Conservation (phyloP, 2,113 vertebrate genomes). For the Hyperoodon ampullatus region DNA sequence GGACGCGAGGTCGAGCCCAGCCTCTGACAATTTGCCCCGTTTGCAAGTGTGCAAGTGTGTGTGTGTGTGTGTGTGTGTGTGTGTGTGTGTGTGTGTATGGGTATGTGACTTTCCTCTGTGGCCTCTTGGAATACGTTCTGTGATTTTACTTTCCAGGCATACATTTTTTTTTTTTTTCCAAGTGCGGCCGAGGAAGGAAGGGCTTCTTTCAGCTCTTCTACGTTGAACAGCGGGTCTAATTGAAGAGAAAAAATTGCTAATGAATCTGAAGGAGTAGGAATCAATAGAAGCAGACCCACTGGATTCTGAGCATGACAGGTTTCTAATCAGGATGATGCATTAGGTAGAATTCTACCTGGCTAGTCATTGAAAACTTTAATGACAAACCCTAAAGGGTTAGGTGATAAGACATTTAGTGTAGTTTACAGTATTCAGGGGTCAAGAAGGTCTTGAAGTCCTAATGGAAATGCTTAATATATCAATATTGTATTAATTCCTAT, state of each 20-base stretch:
- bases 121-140: not conserved
- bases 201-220: slow-evolving; percentile 31
- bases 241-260: slow-evolving; percentile 48
- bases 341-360: slow-evolving; percentile 25
- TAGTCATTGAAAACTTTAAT: slow-evolving; percentile 57
- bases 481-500: not conserved
- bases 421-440: not conserved
- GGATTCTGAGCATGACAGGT: slow-evolving; percentile 55
- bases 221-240: slow-evolving; percentile 41
- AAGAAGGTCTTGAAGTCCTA: not conserved
- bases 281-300: slow-evolving; percentile 40
- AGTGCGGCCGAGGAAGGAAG: not conserved
- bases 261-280: slow-evolving; percentile 23
- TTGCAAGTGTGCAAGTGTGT: not conserved
- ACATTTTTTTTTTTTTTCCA: not conserved
- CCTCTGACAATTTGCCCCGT: slow-evolving; percentile 15
- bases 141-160: slow-evolving; percentile 66
- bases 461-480: not conserved
- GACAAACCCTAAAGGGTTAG: slow-evolving; percentile 27
- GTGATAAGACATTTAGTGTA: not conserved
- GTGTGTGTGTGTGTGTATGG: not conserved
- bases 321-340: slow-evolving; percentile 67
- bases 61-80: slow-evolving; percentile 28
- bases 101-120: slow-evolving; percentile 2
- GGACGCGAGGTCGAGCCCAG: not conserved